Conservation (phyloP, 2,113 vertebrate species). For the Myodes glareolus region DNA sequence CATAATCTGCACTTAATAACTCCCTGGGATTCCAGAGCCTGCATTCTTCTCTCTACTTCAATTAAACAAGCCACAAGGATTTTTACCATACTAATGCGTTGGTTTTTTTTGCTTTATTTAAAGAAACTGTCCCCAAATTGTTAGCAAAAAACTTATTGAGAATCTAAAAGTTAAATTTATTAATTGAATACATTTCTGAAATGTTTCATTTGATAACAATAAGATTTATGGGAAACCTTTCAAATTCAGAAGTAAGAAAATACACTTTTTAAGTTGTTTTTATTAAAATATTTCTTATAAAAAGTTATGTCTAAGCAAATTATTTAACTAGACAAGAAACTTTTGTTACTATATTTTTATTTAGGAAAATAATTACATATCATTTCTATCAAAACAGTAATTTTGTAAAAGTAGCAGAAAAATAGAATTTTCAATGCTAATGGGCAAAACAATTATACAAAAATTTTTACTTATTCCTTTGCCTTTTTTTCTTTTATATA, state of each 20-base stretch:
- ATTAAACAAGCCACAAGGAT: too few species aligned
- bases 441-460: slow-evolving; percentile 36
- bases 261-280: slow-evolving; percentile 21
- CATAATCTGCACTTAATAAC: accelerated
- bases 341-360: neutral
- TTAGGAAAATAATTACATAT: neutral
- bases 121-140: neutral
- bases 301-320: neutral
- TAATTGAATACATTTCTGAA: neutral
- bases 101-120: neutral
- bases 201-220: neutral
- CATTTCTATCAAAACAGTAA: neutral
- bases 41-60: neutral
- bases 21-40: accelerated
- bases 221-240: neutral
- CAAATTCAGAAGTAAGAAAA: neutral
- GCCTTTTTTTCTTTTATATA: neutral
- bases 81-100: neutral
- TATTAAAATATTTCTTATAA: neutral
- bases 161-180: neutral
- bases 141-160: neutral
- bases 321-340: neutral
- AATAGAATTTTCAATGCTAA: neutral
- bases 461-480: neutral
- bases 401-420: neutral